Conservation (phyloP, 2,888 invertebrate genomes). For the Leptopilina syphax region DNA sequence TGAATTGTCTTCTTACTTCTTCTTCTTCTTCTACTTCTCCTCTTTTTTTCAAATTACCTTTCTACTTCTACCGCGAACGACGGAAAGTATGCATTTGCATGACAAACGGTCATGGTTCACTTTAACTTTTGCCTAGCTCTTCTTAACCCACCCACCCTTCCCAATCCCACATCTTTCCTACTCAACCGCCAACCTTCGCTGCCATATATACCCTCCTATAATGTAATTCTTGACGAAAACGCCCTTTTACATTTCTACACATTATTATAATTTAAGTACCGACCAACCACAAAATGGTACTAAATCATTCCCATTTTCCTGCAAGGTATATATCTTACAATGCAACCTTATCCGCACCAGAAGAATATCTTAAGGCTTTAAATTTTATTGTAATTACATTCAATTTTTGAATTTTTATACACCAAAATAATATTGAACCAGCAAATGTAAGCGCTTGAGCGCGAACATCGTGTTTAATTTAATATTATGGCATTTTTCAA, state of each 20-base stretch:
- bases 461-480: too few species aligned
- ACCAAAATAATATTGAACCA: too few species aligned
- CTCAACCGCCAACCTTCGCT: neutral
- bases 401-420: too few species aligned
- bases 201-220: neutral
- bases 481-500: too few species aligned
- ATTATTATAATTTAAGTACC: conserved; percentile 43
- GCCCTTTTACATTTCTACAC: conserved; percentile 38
- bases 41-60: conserved; percentile 56
- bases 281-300: neutral
- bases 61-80: conserved; percentile 55
- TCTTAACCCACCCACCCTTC: too few species aligned
- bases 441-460: too few species aligned
- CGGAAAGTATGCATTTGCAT: conserved; percentile 61
- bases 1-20: conserved; percentile 47
- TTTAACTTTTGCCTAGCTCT: conserved; percentile 19
- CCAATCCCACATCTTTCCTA: too few species aligned
- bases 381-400: too few species aligned
- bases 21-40: conserved; percentile 36
- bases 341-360: too few species aligned
- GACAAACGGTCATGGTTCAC: conserved; percentile 58
- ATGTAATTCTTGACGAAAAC: conserved; percentile 38
- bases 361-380: too few species aligned
- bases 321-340: neutral
- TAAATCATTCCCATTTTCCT: conserved; percentile 26